Percentiles rank a stretch among this genome's conserved stretches.
Evolutionary conservation across 2,797 vertebrate genomes (phyloP).

Genomic region (Lacerta agilis): DNA sequence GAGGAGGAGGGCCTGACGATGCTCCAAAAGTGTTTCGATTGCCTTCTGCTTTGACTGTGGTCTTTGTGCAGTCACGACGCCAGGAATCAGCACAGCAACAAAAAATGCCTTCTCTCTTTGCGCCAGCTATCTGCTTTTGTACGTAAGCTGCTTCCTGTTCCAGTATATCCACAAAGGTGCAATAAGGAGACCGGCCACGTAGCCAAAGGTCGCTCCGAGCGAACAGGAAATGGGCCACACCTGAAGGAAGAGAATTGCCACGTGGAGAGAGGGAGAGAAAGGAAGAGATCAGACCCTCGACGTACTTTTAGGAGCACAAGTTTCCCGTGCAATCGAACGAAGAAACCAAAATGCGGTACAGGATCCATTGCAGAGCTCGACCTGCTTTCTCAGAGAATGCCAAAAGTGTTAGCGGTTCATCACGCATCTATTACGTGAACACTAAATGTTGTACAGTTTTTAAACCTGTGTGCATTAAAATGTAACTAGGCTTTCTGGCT

Average conservation of each 20-base stretch:
- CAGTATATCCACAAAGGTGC: slow-evolving; percentile 95
- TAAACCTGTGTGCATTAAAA: slow-evolving; percentile 71
- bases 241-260: slow-evolving; percentile 75
- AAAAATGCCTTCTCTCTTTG: slow-evolving; percentile 72
- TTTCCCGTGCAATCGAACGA: slow-evolving; percentile 60
- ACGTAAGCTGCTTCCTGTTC: slow-evolving; percentile 94
- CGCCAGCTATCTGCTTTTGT: slow-evolving; percentile 93
- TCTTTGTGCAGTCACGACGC: slow-evolving; percentile 76
- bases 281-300: slow-evolving; percentile 14
- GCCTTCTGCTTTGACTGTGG: slow-evolving; percentile 70
- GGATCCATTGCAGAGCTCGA: slow-evolving; percentile 72
- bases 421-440: slow-evolving; percentile 68
- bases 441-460: slow-evolving; percentile 76
- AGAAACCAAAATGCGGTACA: slow-evolving; percentile 53
- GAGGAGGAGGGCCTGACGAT: slow-evolving; percentile 61
- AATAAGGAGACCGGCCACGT: slow-evolving; percentile 86
- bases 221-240: slow-evolving; percentile 97
- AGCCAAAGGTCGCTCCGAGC: slow-evolving; percentile 90
- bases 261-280: slow-evolving; percentile 44
- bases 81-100: slow-evolving; percentile 75
- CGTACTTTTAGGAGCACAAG: slow-evolving; percentile 74
- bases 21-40: slow-evolving; percentile 51
- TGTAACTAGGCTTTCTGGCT: slow-evolving; percentile 71
- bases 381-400: slow-evolving; percentile 76
- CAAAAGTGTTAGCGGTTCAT: slow-evolving; percentile 70